Evolutionary conservation across 2,797 vertebrate genomes (phyloP), one percentile per base, ranked within the genome.

Genomic region (Periophthalmus magnuspinnatus): DNA sequence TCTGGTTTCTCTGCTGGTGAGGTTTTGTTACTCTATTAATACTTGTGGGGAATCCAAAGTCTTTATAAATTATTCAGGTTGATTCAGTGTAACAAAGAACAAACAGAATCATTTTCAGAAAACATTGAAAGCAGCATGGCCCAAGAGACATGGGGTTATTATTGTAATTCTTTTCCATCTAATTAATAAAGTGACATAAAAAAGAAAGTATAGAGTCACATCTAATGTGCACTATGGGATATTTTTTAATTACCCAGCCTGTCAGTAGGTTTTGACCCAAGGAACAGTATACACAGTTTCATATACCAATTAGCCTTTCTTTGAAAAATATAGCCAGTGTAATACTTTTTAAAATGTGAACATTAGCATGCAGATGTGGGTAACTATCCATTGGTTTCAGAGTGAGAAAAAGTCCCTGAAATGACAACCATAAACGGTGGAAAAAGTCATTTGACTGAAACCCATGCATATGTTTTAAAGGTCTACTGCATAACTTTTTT

Each of bases 21-120:
- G 17, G 33, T 19, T 28, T 2, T 67, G 21, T 60, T 70, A 76
- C 21, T 41, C 24, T 68, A 79, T 68, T 77, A 34, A 58, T 75
- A 73, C 14, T 75, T 70, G 4, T 9, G 4, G 17, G 67, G 34
- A 75, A 68, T 19, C 72, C n/a, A 54, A 66, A 38, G 6, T 0
- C 0, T 72, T 17, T 45, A 70, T 78, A 58, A 77, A 86, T 72
- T 70, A 82, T 83, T 83, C 36, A 68, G 45, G n/a, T 78, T 59
- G 10, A 77, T 63, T 48, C 14, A 7, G 45, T n/a, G 45, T 45
- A 32, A 65, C 47, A 65, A 58, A 76, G 71, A 73, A 71, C 54
- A 64, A 56, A 75, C 34, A 69, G 72, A 34, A 74, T 62, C 24
- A 19, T 75, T 82, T 79, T 75, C 55, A 66, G 68, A 81, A 75